Percentiles rank a stretch among this genome's conserved stretches.
Conservation (phyloP, 1,140 invertebrate species). For the Ceratosolen fusciceps region DNA sequence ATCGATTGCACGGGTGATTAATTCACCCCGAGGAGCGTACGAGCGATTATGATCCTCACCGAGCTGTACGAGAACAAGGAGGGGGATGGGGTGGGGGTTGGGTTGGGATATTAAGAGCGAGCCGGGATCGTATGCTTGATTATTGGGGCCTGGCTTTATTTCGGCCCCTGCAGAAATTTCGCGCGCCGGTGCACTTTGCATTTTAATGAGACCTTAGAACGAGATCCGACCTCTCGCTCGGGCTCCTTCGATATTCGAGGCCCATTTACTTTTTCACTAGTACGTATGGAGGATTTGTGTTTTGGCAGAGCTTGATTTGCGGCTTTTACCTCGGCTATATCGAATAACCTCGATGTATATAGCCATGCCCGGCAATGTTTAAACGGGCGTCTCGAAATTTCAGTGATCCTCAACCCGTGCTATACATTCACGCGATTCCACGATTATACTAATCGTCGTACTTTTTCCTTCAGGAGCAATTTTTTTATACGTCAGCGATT, state of each 20-base stretch:
- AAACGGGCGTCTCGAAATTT: neutral
- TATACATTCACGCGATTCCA: too few relatives aligned
- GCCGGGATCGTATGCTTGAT: too few relatives aligned
- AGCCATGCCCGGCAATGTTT: too few relatives aligned
- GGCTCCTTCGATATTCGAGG: neutral
- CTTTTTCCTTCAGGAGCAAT: neutral
- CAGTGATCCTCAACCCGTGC: neutral
- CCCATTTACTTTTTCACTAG: neutral
- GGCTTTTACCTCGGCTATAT: too few relatives aligned
- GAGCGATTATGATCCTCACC: conserved; percentile 10
- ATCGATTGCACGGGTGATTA: conserved; percentile 44
- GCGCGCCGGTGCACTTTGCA: neutral
- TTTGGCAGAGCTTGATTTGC: neutral
- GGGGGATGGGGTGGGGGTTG: neutral
- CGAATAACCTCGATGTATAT: too few relatives aligned
- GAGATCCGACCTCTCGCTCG: neutral
- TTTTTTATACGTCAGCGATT: too few relatives aligned
- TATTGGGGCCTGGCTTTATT: neutral
- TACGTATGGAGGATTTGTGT: conserved; percentile 11
- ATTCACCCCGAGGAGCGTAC: conserved; percentile 21
- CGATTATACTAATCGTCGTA: neutral
- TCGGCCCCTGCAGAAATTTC: neutral
- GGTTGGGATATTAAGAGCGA: too few relatives aligned
- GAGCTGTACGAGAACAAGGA: conserved; percentile 9
- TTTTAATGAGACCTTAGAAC: conserved; percentile 27